A percentile compares a stretch with the other conserved stretches of the same genome.
These are phyloP conservation scores for Disparrhopalites patrizii DNA, from an alignment of 2,888 invertebrate genomes.

Conservation along the genomic window DNA sequence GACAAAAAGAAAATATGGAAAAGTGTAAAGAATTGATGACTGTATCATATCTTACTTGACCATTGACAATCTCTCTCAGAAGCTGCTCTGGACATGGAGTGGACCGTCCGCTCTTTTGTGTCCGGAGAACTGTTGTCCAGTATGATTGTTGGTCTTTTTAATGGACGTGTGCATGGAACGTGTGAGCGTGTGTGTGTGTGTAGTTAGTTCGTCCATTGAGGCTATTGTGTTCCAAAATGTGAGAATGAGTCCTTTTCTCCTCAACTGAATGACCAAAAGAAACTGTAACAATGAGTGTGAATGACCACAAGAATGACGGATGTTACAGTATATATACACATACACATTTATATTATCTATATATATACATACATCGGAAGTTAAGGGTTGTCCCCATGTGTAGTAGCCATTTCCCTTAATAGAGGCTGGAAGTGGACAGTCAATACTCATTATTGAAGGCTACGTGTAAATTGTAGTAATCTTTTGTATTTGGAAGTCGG, in stretches of 20 bases:
- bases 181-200: slow-evolving; percentile 5
- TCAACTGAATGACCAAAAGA: too few relatives aligned
- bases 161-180: slow-evolving; percentile 4
- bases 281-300: neutral
- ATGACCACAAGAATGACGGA: neutral
- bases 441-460: slow-evolving; percentile 5
- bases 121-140: neutral
- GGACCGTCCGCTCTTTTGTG: neutral
- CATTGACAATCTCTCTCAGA: neutral
- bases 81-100: neutral
- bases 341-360: too few relatives aligned
- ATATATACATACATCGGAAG: too few relatives aligned
- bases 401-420: too few relatives aligned
- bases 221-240: neutral
- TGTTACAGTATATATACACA: neutral
- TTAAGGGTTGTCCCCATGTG: too few relatives aligned
- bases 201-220: neutral
- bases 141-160: neutral
- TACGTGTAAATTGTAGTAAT: neutral
- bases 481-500: neutral
- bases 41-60: slow-evolving; percentile 10
- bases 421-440: slow-evolving; percentile 6
- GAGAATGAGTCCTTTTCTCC: neutral
- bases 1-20: too few relatives aligned
- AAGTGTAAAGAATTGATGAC: too few relatives aligned